A percentile compares a stretch with the other conserved stretches of the same genome.
phyloP scores from a whole-genome alignment of 2,113 vertebrate genomes.

The Thalassarche chlororhynchos region DNA sequence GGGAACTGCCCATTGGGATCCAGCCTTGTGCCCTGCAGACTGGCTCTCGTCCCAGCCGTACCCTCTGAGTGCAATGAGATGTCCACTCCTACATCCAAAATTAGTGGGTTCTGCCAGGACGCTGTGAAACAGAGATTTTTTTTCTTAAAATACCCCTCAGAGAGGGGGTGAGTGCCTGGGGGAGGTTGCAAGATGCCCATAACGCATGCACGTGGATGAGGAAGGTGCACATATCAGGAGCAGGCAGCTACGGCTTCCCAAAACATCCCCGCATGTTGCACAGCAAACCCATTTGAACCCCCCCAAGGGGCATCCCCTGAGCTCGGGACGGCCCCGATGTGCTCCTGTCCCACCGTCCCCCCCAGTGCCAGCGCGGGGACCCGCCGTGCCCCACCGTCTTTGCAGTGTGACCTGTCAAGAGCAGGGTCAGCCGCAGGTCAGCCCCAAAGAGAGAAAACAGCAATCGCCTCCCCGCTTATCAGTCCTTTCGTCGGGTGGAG shows the following conservation, averaged over 20 bases:
- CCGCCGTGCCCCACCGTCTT: accelerated
- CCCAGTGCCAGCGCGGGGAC: not conserved
- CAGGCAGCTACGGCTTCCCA: not conserved
- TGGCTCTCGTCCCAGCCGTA: not conserved
- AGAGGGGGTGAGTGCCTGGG: accelerated
- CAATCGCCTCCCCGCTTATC: not conserved
- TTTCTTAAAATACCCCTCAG: not conserved
- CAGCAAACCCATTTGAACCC: accelerated
- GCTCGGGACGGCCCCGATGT: accelerated
- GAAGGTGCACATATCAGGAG: accelerated
- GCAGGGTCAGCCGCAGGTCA: slow-evolving; percentile 49
- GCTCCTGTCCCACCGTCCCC: not conserved
- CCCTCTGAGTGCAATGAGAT: not conserved
- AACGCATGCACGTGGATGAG: accelerated
- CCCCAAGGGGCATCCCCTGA: not conserved
- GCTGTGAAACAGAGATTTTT: not conserved
- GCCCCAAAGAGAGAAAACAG: slow-evolving; percentile 51
- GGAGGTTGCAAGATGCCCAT: not conserved
- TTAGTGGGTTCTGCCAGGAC: not conserved
- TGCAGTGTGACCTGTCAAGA: not conserved
- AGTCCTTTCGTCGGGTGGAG: not conserved
- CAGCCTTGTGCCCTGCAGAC: accelerated
- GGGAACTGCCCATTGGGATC: not conserved
- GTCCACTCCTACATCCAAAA: not conserved
- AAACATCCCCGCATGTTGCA: accelerated